Evolutionary conservation across 2,797 vertebrate genomes (phyloP).

Genomic region (Pangasius larnaudii): DNA sequence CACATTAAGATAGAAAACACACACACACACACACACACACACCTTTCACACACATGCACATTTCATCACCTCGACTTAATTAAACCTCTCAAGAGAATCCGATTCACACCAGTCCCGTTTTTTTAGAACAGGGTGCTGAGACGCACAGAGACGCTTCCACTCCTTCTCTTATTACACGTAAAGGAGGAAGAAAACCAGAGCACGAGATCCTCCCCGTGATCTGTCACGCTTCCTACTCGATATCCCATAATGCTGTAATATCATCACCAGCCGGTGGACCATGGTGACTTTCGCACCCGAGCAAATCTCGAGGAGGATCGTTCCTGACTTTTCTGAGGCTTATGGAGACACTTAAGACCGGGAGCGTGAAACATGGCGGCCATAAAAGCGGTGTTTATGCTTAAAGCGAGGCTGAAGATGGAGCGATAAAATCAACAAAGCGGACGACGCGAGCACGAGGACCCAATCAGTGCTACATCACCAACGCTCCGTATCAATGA

Average conservation of each 20-base stretch:
- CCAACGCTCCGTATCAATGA: conserved; percentile 45
- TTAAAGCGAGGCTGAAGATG: conserved; percentile 12
- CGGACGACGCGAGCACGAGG: background rate
- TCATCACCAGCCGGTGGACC: background rate
- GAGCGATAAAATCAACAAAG: conserved; percentile 42
- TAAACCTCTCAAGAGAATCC: conserved; percentile 75
- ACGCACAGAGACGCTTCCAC: background rate
- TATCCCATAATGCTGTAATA: background rate
- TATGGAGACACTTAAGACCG: conserved; percentile 69
- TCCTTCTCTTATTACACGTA: background rate
- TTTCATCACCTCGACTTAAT: conserved; percentile 78
- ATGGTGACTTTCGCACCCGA: background rate
- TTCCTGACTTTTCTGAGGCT: no score
- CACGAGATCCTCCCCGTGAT: no score
- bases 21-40: conserved; percentile 13
- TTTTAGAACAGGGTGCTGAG: background rate
- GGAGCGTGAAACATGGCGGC: conserved; percentile 64
- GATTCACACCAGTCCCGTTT: conserved; percentile 75
- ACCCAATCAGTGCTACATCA: conserved; percentile 31
- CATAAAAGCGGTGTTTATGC: conserved; percentile 72
- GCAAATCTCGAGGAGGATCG: background rate
- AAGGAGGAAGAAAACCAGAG: background rate
- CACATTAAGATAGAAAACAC: background rate
- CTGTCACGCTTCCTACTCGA: background rate
- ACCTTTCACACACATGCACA: conserved; percentile 58